These are phyloP conservation scores for Ammodytes dubius DNA, from an alignment of 2,113 vertebrate species.

Conservation along the genomic window DNA sequence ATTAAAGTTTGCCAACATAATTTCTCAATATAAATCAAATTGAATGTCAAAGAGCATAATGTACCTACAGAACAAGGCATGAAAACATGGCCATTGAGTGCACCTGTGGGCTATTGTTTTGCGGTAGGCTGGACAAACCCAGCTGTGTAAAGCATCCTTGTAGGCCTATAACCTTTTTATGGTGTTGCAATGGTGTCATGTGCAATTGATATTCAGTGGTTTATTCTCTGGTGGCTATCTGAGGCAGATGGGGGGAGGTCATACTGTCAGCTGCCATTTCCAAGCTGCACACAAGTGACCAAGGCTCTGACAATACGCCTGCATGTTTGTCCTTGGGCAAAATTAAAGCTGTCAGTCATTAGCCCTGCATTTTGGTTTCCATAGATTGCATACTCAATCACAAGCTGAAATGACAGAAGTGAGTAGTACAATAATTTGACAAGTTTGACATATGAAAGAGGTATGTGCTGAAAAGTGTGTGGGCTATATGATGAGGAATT, in stretches of 20 bases:
- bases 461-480: not conserved
- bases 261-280: conserved; percentile 75
- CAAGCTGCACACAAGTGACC: conserved; percentile 53
- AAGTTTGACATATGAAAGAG: not conserved
- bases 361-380: not conserved
- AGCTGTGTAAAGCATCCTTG: too few relatives aligned
- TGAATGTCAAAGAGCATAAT: not conserved
- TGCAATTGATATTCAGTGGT: conserved; percentile 57
- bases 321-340: conserved; percentile 53
- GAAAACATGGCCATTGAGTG: conserved; percentile 5
- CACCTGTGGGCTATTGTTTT: not conserved
- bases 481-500: conserved; percentile 12
- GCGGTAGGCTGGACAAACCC: not conserved
- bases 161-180: conserved; percentile 13
- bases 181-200: conserved; percentile 34
- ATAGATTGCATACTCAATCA: conserved; percentile 12
- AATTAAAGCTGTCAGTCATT: conserved; percentile 35
- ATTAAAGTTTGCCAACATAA: not conserved
- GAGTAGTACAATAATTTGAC: not conserved
- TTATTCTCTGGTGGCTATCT: conserved; percentile 55
- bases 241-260: conserved; percentile 75
- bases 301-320: conserved; percentile 40
- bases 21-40: not conserved
- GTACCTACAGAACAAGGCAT: not conserved
- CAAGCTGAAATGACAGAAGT: conserved; percentile 7